Percentiles rank a stretch among this genome's conserved stretches.
Evolutionary conservation across 2,888 invertebrate species (phyloP).

Genomic region (Philereme transversata): DNA sequence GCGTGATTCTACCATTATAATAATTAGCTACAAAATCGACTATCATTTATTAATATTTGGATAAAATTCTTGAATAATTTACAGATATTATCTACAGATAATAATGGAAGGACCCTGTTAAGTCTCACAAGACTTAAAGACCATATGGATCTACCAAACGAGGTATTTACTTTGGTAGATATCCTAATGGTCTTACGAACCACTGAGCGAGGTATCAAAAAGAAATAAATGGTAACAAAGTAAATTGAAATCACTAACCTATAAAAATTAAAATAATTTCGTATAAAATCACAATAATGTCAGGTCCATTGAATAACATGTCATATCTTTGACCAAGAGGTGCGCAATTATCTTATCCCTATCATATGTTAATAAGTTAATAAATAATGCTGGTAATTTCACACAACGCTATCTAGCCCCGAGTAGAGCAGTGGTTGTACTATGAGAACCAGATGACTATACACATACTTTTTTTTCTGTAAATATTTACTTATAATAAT

Average conservation of each 20-base stretch:
- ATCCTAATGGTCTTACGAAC: constrained; percentile 37
- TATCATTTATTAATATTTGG: constrained; percentile 72
- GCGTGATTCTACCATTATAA: constrained; percentile 49
- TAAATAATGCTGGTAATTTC: too few relatives aligned
- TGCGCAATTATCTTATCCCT: too few relatives aligned
- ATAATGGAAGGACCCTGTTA: constrained; percentile 77
- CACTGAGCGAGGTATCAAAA: constrained; percentile 66
- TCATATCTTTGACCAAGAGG: too few relatives aligned
- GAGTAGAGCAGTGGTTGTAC: too few relatives aligned
- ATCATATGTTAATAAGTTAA: too few relatives aligned
- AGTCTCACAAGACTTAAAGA: constrained; percentile 58
- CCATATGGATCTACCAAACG: constrained; percentile 13
- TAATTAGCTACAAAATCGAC: constrained; percentile 53
- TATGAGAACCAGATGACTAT: too few relatives aligned
- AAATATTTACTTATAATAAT: too few relatives aligned
- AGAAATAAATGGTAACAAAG: constrained; percentile 63
- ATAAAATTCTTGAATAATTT: constrained; percentile 60
- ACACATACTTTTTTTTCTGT: too few relatives aligned
- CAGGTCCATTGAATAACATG: too few relatives aligned
- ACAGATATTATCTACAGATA: constrained; percentile 57
- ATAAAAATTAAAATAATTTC: constrained; percentile 21
- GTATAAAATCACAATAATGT: constrained; percentile 3
- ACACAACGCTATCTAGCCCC: too few relatives aligned
- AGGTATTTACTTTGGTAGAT: constrained; percentile 3
- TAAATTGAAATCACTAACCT: constrained; percentile 32